phyloP scores from a whole-genome alignment of 2,113 vertebrate species.

The Entomyzon cyanotis region DNA sequence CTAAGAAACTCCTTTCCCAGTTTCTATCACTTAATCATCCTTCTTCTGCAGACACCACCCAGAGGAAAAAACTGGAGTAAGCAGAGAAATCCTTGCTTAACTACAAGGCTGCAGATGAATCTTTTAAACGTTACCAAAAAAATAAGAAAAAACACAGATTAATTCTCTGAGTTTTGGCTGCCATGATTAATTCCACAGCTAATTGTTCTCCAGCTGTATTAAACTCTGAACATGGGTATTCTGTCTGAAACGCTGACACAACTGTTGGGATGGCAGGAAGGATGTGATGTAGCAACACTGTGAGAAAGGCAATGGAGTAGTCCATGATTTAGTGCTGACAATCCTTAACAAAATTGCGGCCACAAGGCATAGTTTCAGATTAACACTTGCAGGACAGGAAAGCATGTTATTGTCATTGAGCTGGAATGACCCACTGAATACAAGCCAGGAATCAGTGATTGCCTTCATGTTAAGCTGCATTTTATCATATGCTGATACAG shows the following conservation, averaged over 20 bases:
- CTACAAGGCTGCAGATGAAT: background rate
- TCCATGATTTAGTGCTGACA: background rate
- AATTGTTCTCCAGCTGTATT: background rate
- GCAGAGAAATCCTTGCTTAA: background rate
- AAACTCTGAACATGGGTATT: background rate
- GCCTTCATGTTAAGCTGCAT: background rate
- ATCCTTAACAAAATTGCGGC: background rate
- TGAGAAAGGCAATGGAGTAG: background rate
- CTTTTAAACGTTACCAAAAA: background rate
- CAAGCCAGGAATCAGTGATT: background rate
- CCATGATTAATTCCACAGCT: background rate
- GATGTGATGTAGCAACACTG: background rate
- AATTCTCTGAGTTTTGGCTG: background rate
- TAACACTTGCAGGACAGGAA: background rate
- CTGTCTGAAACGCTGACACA: background rate
- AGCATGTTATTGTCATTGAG: background rate
- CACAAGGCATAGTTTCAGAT: background rate
- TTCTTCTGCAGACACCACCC: slow-evolving; percentile 22
- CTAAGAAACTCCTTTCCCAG: slow-evolving; percentile 19
- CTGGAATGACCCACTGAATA: background rate
- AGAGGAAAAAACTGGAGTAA: background rate
- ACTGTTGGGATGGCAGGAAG: background rate
- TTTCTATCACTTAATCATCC: slow-evolving; percentile 49
- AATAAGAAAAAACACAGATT: background rate
- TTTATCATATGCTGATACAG: background rate